Base-by-base conservation (phyloP, 2,113 vertebrate genomes). In the Cairina moschata region DNA sequence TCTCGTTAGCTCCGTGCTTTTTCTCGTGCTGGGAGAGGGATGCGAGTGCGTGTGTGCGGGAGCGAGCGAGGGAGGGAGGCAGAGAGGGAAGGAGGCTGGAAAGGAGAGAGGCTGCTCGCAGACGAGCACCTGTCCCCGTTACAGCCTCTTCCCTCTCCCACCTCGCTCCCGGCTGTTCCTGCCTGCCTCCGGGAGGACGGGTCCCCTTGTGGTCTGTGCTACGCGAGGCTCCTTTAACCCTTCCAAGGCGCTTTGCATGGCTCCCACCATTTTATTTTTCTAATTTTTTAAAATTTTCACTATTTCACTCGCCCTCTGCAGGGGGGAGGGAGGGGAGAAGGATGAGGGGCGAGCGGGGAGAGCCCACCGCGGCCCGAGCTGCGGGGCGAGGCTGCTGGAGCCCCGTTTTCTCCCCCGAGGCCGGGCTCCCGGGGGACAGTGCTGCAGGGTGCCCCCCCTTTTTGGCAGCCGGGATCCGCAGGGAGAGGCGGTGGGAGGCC, bases 1-100 rank as follows among this genome's bases (percentile, higher is more conserved):
- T 95, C 88, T 86, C 90, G 36, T 92, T 79, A 93, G 88, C 82
- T 56, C 58, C 76, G 86, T 54, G 88, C 83, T 90, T 95, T 93
- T 93, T 85, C 40, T 91, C 63, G 28, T 50, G 86, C 92, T 81
- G 93, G 15, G 84, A 83, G 65, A 91, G 71, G 40, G 71, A 88
- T 32, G 79, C 11, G 44, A 32, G 71, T 20, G 25, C 59, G 34
- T 40, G 74, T 36, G 42, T 21, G 48, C 4, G 28, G n/a, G n/a
- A 17, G 79, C 26, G 52, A 17, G 44, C 18, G 68, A 71, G 67
- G 6, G 71, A 23, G 56, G 1, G 38, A 77, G 32, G 79, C 73
- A 48, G 46, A 21, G 46, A 48, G 20, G 46, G 46, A 48, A 48
- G 46, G 46, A 48, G 46, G 46, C 46, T 48, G 74, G 5, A 65